Conservation (phyloP, 2,888 invertebrate species). For the Rhaphigaster nebulosa region DNA sequence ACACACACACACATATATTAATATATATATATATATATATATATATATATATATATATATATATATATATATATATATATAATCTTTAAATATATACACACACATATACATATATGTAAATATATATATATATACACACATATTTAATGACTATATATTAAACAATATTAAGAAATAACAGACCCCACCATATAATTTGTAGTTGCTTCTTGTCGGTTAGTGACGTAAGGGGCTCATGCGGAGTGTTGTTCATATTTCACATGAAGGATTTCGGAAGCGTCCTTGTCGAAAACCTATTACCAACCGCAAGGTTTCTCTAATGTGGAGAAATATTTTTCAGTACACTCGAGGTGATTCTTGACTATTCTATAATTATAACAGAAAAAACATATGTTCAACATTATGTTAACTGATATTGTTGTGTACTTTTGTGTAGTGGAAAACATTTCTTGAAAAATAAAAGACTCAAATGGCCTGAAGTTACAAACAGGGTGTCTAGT, state of each 20-base stretch:
- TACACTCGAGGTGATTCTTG: background rate
- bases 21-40: too few relatives aligned
- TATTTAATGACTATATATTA: background rate
- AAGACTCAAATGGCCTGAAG: too few relatives aligned
- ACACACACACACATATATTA: too few relatives aligned
- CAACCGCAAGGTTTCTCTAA: background rate
- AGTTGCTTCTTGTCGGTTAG: background rate
- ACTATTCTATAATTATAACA: background rate
- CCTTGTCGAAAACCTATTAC: background rate
- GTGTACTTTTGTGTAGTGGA: too few relatives aligned
- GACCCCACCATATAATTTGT: background rate
- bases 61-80: too few relatives aligned
- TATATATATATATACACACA: too few relatives aligned
- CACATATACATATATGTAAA: too few relatives aligned
- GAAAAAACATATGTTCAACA: background rate
- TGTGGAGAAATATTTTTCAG: background rate
- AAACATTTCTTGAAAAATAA: too few relatives aligned
- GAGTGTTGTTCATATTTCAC: background rate
- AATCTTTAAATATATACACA: too few relatives aligned
- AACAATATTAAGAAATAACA: background rate
- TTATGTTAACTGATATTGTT: too few relatives aligned
- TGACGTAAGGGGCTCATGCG: background rate
- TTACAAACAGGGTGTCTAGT: too few relatives aligned
- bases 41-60: too few relatives aligned
- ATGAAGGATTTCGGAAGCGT: slow-evolving; percentile 15